These are phyloP conservation scores for Flexamia atlantica DNA, from an alignment of 2,888 invertebrate genomes.

Conservation along the genomic window DNA sequence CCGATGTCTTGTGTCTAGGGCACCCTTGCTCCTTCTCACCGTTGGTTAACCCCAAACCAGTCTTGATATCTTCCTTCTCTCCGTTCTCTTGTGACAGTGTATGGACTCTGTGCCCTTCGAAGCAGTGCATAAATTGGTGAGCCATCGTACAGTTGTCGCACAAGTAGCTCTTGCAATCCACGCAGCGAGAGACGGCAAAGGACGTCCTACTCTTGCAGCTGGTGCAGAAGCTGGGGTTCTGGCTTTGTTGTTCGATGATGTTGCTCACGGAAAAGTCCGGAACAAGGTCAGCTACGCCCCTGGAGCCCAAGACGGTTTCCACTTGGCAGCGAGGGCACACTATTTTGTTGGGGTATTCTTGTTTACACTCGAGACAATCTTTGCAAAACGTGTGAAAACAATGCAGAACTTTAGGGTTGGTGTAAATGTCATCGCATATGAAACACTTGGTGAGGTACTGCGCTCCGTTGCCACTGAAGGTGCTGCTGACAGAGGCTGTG, in stretches of 20 bases:
- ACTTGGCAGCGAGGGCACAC: slow-evolving; percentile 84
- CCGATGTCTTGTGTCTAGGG: slow-evolving; percentile 92
- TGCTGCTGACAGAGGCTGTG: slow-evolving; percentile 79
- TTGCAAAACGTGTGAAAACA: slow-evolving; percentile 93
- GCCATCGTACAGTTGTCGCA: slow-evolving; percentile 99
- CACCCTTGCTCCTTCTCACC: slow-evolving; percentile 84
- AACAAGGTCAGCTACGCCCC: slow-evolving; percentile 82
- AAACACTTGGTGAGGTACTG: slow-evolving; percentile 70
- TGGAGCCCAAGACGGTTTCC: slow-evolving; percentile 76
- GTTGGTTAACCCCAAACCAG: slow-evolving; percentile 71
- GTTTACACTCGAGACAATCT: slow-evolving; percentile 86
- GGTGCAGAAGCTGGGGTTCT: slow-evolving; percentile 83
- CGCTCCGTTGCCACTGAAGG: slow-evolving; percentile 74
- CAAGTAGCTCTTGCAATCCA: slow-evolving; percentile 97
- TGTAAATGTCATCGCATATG: slow-evolving; percentile 86
- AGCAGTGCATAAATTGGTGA: slow-evolving; percentile 99
- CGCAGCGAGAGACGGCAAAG: slow-evolving; percentile 96
- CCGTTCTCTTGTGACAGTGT: slow-evolving; percentile 73
- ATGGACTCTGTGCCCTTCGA: slow-evolving; percentile 96
- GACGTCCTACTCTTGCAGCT: slow-evolving; percentile 97
- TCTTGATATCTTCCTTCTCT: slow-evolving; percentile 76
- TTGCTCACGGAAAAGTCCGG: slow-evolving; percentile 80
- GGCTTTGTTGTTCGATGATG: slow-evolving; percentile 73
- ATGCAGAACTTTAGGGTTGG: slow-evolving; percentile 86
- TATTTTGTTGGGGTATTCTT: slow-evolving; percentile 83